phyloP scores from a whole-genome alignment of 2,113 vertebrate genomes.

The Xyliphius kryptos region DNA sequence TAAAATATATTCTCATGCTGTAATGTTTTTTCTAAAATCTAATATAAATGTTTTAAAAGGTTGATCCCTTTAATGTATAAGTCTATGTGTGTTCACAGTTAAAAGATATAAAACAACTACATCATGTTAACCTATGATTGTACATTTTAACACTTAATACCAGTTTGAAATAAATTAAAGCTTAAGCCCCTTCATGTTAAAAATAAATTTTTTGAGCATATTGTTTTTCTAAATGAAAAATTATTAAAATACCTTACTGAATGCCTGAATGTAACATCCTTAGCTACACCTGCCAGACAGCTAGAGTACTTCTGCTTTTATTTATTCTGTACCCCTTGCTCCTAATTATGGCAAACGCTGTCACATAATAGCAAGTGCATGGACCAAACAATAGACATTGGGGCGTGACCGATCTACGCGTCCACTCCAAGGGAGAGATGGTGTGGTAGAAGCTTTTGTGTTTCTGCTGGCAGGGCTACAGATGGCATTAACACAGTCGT shows the following conservation, averaged over 20 bases:
- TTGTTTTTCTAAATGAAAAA: slow-evolving; percentile 34
- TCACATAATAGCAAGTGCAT: slow-evolving; percentile 37
- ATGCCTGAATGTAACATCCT: slow-evolving; percentile 24
- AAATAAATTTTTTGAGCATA: slow-evolving; percentile 15
- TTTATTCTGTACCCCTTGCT: slow-evolving; percentile 28
- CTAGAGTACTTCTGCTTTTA: slow-evolving; percentile 33
- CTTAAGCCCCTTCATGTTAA: slow-evolving; percentile 1
- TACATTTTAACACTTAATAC: not conserved
- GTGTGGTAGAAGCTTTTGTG: slow-evolving; percentile 37
- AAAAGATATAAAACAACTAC: not conserved
- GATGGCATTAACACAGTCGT: slow-evolving; percentile 38
- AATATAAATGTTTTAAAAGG: too few relatives aligned
- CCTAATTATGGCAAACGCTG: slow-evolving; percentile 45
- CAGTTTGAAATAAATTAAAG: slow-evolving; percentile 39
- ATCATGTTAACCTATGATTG: not conserved
- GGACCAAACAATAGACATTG: slow-evolving; percentile 44
- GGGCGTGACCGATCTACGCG: slow-evolving; percentile 46
- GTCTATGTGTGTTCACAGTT: too few relatives aligned
- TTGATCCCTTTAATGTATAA: too few relatives aligned
- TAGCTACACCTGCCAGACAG: slow-evolving; percentile 41
- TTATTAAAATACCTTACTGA: slow-evolving; percentile 40
- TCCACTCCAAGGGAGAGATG: slow-evolving; percentile 38
- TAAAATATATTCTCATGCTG: too few relatives aligned
- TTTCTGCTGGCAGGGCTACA: slow-evolving; percentile 42
- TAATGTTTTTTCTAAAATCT: too few relatives aligned